phyloP scores from a whole-genome alignment of 2,113 vertebrate genomes.

The Pampusana beccarii region DNA sequence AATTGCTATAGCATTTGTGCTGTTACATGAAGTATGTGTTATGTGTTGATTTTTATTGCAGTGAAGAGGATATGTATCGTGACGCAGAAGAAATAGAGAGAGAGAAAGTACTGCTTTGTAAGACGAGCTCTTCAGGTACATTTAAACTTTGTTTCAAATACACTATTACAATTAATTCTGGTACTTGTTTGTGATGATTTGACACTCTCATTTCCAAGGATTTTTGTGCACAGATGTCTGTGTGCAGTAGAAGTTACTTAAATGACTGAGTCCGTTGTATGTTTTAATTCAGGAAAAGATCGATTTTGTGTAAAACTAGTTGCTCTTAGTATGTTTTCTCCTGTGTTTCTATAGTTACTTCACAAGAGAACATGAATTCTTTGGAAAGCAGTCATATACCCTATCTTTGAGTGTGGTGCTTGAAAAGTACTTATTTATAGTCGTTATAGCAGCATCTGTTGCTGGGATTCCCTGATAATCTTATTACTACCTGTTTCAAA shows the following conservation, averaged over 20 bases:
- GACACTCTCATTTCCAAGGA: not conserved
- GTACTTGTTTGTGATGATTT: not conserved
- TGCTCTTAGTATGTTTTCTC: not conserved
- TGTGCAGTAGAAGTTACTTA: not conserved
- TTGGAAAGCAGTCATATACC: not conserved
- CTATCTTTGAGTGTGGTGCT: not conserved
- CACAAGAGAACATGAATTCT: not conserved
- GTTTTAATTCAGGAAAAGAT: not conserved
- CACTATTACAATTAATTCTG: not conserved
- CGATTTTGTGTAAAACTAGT: not conserved
- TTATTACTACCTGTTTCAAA: not conserved
- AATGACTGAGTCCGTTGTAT: not conserved
- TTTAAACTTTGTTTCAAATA: not conserved
- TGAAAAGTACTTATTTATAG: not conserved
- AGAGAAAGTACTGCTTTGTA: conserved; percentile 70
- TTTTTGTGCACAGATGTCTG: not conserved
- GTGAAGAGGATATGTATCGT: conserved; percentile 80
- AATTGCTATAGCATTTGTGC: not conserved
- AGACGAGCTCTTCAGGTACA: conserved; percentile 71
- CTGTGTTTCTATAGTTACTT: not conserved
- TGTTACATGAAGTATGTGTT: not conserved
- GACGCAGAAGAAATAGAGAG: conserved; percentile 81
- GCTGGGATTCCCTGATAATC: not conserved
- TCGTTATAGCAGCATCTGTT: not conserved
- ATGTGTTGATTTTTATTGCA: conserved; percentile 63